These are phyloP conservation scores for Lepidurus arcticus DNA, from an alignment of 1,140 invertebrate species.

Conservation along the genomic window DNA sequence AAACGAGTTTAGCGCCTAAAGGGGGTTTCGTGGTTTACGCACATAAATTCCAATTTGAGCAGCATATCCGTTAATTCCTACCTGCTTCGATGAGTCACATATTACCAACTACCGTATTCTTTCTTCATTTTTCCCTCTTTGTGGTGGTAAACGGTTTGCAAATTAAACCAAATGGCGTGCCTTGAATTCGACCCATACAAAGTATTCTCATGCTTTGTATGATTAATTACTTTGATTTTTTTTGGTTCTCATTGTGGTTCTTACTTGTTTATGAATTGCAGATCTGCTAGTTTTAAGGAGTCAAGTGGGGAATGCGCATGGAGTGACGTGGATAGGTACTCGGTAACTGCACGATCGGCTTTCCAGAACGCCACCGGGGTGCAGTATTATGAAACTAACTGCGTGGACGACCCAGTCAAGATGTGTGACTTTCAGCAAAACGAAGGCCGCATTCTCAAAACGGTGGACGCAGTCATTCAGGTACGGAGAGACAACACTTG, in stretches of 20 bases:
- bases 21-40: not conserved
- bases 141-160: too few relatives aligned
- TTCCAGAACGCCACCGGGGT: constrained; percentile 37
- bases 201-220: not conserved
- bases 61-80: not conserved
- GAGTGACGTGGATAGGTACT: constrained; percentile 50
- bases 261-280: constrained; percentile 35
- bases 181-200: not conserved
- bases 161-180: not conserved
- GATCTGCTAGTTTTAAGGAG: constrained; percentile 48
- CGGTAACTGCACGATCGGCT: constrained; percentile 40
- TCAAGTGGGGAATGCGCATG: constrained; percentile 46
- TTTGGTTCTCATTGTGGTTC: not conserved
- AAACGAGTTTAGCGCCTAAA: not conserved
- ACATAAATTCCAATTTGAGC: not conserved
- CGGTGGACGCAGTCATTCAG: constrained; percentile 50
- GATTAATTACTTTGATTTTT: not conserved
- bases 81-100: not conserved
- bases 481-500: constrained; percentile 33
- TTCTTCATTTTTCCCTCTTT: not conserved
- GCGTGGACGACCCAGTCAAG: constrained; percentile 48
- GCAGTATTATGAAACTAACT: constrained; percentile 50
- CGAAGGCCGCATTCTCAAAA: constrained; percentile 48
- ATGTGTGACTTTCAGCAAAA: constrained; percentile 51
- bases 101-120: not conserved